Base-by-base conservation (phyloP, 2,797 vertebrate species). In the Poecile montanus region DNA sequence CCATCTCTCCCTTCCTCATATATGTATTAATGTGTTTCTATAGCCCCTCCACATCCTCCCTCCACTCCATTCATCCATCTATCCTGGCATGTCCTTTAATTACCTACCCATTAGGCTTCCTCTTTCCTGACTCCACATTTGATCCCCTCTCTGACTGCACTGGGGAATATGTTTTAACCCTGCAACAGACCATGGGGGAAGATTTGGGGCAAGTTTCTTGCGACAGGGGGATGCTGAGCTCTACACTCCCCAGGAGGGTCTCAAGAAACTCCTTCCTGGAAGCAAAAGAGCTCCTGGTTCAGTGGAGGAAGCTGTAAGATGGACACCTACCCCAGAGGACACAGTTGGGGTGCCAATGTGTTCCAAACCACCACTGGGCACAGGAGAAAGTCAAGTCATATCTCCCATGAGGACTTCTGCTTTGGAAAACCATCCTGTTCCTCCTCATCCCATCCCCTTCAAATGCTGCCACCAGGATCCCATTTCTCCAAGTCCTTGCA, bases 81-180 rank as follows among this genome's bases (percentile, higher is more conserved):
- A 89, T 66, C 84, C 44, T 73, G 87, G 74, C 92, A 94, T 56
- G 23, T 73, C 95, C 96, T 95, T 95, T 95, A 96, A 96, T 96
- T 96, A 97, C 72, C 74, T 90, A 10, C 53, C 91, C 76, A 89
- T 91, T 96, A 97, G 79, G 87, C 86, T 91, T 89, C 84, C 72
- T 91, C 75, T 67, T 84, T 57, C 83, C 87, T 67, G 74, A 42
- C 79, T 80, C 36, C 77, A 81, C 76, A 65, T 92, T 92, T 94
- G 70, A 70, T 78, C 70, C 76, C 23, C 5, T 75, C 50, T 62
- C 78, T 73, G 73, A 77, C 13, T 89, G 73, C 62, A 61, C 60
- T 2, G 1, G 48, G 83, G 63, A 89, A 82, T 53, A 73, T 4
- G 15, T 45, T 84, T 94, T 74, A 95, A 94, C 85, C 77, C 60